These are phyloP conservation scores for Rhadina sibilatrix DNA, from an alignment of 2,113 vertebrate species.

Conservation along the genomic window DNA sequence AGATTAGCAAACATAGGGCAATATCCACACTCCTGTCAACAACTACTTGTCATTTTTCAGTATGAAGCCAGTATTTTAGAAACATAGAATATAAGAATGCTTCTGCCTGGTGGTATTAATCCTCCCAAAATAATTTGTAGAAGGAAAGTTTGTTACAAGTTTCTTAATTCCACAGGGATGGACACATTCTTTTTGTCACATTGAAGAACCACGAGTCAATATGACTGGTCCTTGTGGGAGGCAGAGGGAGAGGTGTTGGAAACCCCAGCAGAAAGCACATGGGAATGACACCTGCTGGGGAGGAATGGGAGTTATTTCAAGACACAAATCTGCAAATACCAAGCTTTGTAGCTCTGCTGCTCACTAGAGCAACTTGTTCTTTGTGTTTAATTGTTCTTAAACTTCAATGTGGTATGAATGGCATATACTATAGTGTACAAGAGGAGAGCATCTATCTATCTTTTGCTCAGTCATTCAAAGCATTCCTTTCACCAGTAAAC, in stretches of 20 bases:
- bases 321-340: background rate
- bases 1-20: constrained; percentile 22
- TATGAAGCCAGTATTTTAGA: background rate
- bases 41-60: constrained; percentile 22
- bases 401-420: constrained; percentile 63
- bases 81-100: background rate
- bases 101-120: background rate
- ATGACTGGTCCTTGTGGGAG: background rate
- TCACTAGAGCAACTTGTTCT: background rate
- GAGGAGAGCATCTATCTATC: constrained; percentile 58
- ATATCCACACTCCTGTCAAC: background rate
- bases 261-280: background rate
- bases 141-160: background rate
- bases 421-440: constrained; percentile 74
- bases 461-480: constrained; percentile 59
- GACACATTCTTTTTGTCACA: background rate
- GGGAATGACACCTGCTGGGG: background rate
- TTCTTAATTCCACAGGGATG: background rate
- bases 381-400: constrained; percentile 21
- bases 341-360: background rate
- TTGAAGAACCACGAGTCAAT: background rate
- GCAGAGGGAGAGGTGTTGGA: background rate
- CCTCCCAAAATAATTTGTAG: background rate
- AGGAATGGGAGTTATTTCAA: background rate
- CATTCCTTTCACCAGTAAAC: constrained; percentile 60